Evolutionary conservation across 2,113 vertebrate species (phyloP), one percentile per base, ranked within the genome.

Genomic region (Thunnus thynnus): DNA sequence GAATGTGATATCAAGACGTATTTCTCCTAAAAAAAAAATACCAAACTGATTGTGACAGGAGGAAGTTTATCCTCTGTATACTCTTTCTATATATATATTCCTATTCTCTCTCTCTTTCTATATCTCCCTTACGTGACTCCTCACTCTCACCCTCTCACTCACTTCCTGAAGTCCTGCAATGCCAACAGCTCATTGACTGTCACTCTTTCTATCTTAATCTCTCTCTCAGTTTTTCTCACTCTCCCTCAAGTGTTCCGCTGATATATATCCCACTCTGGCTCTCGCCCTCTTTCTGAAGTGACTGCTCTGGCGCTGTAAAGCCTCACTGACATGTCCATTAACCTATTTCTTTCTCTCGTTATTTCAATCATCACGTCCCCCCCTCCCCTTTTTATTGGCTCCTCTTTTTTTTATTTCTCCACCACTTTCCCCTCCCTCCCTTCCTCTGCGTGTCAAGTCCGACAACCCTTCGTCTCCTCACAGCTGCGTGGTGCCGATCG

Each of bases 261-360:
- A 58, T 72, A 52, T 72, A 52, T 83, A 62, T 30, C 25, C 68
- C 36, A 41, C 27, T 25, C 4, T 32, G 4, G 41, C 76, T 20
- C 7, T 46, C 41, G 16, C 13, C 25, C 25, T 27, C 10, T 22
- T 30, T 48, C 41, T 76, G 41, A 56, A 36, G 48, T 51, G 76
- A 79, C 72, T 41, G 10, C n/a, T 20, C 18, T 44, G 52, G 7
- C 52, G 12, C 30, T 41, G n/a, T 66, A 41, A 78, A 58, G 46
- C 56, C 71, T n/a, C 72, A 55, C 0, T 68, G 76, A 83, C 56
- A 52, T 3, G 16, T 47, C 67, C 54, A 69, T 72, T 72, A 61
- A 71, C 70, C 47, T 41, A 7, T 41, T 41, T 67, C 27, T 72
- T 16, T 77, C 30, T 18, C 12, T 66, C 27, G 55, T 22, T 56